Evolutionary conservation across 2,113 vertebrate species (phyloP), one percentile per base, ranked within the genome.

Genomic region (Alligator mississippiensis): DNA sequence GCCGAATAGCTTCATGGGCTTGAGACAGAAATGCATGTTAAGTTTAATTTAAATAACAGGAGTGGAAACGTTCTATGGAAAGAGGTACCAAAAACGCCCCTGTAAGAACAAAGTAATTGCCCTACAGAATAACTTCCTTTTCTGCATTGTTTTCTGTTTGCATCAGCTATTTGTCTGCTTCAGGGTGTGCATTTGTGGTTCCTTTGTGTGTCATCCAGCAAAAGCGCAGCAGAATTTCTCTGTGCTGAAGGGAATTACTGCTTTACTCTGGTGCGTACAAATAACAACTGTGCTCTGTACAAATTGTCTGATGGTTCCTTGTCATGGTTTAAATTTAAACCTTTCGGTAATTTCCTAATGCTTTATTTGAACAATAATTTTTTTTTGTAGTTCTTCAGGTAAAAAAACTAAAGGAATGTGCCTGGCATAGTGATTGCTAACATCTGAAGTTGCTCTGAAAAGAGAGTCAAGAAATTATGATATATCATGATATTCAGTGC

Each of bases 1-100:
- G 77, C 80, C 13, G 22, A 28, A 84, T 62, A 72, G 59, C 93
- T 84, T 92, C 89, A 78, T 11, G 11, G 78, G 77, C 85, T 90
- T 15, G 79, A 83, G 93, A 87, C 91, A 89, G 81, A 91, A 97
- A 90, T 64, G 78, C 6, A 21, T 77, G 4, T 58, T 47, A 1
- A 34, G 92, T 88, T 85, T 95, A 80, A 93, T 95, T 94, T 95
- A 93, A 95, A 93, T 79, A 95, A 88, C 97, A 97, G 97, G 79
- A 96, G 94, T 97, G 97, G 97, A 98, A 98, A 98, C 96, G 97
- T 94, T 89, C 80, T 95, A 87, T 98, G 97, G 97, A 97, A 97
- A 97, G 94, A 95, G 94, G 87, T 87, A 82, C 93, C 88, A 75
- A 66, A 96, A 95, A 93, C 87, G 68, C 95, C 96, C 97, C 96